phyloP scores from a whole-genome alignment of 2,113 vertebrate genomes.

The Osmerus mordax region DNA sequence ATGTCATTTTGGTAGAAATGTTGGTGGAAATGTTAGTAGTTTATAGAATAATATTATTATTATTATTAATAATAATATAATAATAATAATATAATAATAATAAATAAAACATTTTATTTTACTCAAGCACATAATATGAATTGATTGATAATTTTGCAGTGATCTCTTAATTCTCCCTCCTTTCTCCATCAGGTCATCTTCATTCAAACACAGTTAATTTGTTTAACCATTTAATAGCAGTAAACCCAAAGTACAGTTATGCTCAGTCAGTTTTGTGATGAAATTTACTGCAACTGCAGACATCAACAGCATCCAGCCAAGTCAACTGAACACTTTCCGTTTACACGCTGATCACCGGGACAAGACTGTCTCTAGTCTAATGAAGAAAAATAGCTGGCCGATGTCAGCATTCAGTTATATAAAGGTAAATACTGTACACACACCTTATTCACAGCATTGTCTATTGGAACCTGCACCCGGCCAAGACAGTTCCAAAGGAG shows the following conservation, averaged over 20 bases:
- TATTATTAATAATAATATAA: no score
- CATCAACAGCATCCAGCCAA: constrained; percentile 58
- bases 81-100: no score
- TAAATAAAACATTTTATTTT: no score
- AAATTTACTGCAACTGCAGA: neutral
- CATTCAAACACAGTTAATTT: constrained; percentile 43
- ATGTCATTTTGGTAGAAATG: no score
- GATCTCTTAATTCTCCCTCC: no score
- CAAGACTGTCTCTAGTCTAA: constrained; percentile 59
- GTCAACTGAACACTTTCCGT: constrained; percentile 42
- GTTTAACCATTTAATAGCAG: constrained; percentile 71
- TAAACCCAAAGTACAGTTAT: constrained; percentile 65
- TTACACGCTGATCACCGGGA: constrained; percentile 49
- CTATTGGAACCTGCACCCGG: constrained; percentile 46
- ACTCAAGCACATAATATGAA: no score
- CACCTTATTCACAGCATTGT: constrained; percentile 64
- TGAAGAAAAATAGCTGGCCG: constrained; percentile 58
- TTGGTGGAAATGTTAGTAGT: no score
- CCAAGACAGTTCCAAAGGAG: constrained; percentile 39
- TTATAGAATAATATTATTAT: no score
- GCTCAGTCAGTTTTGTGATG: constrained; percentile 11
- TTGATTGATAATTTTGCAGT: no score
- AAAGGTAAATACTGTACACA: constrained; percentile 65
- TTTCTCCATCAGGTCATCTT: neutral
- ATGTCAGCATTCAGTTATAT: constrained; percentile 55